Base-by-base conservation (phyloP, 35 echinoderm and acorn worm genomes). In the Holothuria glaberrima region DNA sequence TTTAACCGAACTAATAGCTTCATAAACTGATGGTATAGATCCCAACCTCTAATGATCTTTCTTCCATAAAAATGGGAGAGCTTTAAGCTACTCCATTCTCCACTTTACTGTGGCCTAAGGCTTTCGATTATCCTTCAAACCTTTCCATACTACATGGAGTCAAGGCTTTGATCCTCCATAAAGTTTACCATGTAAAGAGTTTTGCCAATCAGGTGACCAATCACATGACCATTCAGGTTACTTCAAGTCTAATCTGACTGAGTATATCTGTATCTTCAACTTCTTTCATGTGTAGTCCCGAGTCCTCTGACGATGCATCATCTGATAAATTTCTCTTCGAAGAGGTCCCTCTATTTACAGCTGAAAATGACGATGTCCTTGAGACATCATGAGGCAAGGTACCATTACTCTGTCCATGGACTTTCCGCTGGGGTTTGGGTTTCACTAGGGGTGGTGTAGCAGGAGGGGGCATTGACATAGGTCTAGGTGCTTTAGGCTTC, bases 261-360 rank as follows among this genome's bases (percentile, higher is more conserved):
- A 82, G 79, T 12, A 82, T 27, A 28, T 82, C 79, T 27, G 13
- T 33, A 12, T 77, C 41, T 0, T 35, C 27, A 22, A 48, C 78
- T 26, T 82, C 78, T 46, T 32, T 82, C 78, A 82, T 82, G n/a
- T 82, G 83, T 3, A 86, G 62, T 25, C 83, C 83, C 33, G 84
- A 87, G 44, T 87, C 84, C 30, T 87, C 84, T 17, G 84, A 87
- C 3, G 84, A 87, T 35, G 61, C 62, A 38, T 87, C 84, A 30
- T 87, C 84, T 16, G 84, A 87, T 35, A 69, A 22, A 38, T 83
- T 22, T 60, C 80, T 83, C 59, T 56, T 83, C 21, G 13, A 16
- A 17, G 45, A 48, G 26, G 5, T 26, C 30, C 56, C n/a, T 22
- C 60, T 67, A 5, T 71, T 71, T 22, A 20, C 33, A 27, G 60